A percentile compares a stretch with the other conserved stretches of the same genome.
Conservation (phyloP, 2,888 invertebrate species). For the Rutpela maculata region DNA sequence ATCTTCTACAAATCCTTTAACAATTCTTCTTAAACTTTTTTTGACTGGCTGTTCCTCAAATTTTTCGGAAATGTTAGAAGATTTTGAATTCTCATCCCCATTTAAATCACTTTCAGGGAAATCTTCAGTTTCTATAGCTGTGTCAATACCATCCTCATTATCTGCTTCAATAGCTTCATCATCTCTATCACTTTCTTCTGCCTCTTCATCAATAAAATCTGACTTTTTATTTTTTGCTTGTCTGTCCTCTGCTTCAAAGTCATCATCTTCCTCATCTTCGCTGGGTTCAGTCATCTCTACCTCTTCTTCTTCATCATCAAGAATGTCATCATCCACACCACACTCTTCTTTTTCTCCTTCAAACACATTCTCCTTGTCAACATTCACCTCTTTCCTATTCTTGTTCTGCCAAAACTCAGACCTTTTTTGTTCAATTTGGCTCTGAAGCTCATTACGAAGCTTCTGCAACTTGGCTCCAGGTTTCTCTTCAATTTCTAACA, state of each 20-base stretch:
- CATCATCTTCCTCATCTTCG: constrained; percentile 74
- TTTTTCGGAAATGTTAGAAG: constrained; percentile 39
- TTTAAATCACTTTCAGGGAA: constrained; percentile 33
- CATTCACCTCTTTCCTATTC: constrained; percentile 57
- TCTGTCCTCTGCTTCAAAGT: constrained; percentile 68
- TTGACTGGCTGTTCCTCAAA: constrained; percentile 46
- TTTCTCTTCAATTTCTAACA: constrained; percentile 73
- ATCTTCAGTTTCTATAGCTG: constrained; percentile 56
- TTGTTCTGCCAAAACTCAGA: constrained; percentile 83
- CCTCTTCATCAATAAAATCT: constrained; percentile 69
- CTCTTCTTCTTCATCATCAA: constrained; percentile 75
- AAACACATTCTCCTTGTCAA: constrained; percentile 41
- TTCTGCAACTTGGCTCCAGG: constrained; percentile 84
- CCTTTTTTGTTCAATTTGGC: constrained; percentile 83
- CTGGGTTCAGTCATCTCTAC: constrained; percentile 71
- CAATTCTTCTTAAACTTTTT: constrained; percentile 66
- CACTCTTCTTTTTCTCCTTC: constrained; percentile 52
- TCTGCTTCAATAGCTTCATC: constrained; percentile 63
- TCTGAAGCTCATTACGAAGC: constrained; percentile 82
- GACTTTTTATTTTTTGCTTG: constrained; percentile 62
- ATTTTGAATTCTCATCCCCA: constrained; percentile 36
- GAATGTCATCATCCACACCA: constrained; percentile 71
- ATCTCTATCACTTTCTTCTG: constrained; percentile 62
- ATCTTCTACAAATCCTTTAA: constrained; percentile 66
- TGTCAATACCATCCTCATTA: constrained; percentile 58